These are phyloP conservation scores for Capitulum mitella DNA, from an alignment of 2,888 invertebrate genomes.

Conservation along the genomic window DNA sequence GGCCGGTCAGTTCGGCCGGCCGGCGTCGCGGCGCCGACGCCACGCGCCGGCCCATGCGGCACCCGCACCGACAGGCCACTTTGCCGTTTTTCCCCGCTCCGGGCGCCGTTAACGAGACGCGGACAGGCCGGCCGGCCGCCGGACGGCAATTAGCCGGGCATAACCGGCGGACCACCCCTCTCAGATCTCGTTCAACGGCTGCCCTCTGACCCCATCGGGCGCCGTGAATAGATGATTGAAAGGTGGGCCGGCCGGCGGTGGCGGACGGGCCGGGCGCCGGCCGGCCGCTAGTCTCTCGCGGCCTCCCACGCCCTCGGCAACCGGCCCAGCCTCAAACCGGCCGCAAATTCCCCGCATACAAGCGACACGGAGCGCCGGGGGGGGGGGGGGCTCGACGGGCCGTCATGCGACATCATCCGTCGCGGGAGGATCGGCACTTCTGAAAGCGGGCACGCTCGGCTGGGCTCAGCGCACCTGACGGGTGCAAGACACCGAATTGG, in stretches of 20 bases:
- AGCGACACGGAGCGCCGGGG: too few relatives aligned
- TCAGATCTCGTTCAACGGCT: background rate
- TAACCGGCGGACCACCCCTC: constrained; percentile 6
- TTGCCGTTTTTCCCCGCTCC: background rate
- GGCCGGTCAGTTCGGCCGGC: too few relatives aligned
- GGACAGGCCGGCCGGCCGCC: background rate
- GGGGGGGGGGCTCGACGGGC: too few relatives aligned
- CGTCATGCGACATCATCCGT: too few relatives aligned
- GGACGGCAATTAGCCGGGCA: background rate
- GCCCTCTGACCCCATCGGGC: constrained; percentile 7
- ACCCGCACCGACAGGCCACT: background rate
- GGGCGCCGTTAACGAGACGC: constrained; percentile 17
- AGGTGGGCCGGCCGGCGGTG: background rate
- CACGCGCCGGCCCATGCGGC: background rate
- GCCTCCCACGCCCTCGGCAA: too few relatives aligned
- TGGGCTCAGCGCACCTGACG: too few relatives aligned
- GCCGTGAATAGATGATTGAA: background rate
- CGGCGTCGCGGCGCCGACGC: background rate
- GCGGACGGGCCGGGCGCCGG: background rate
- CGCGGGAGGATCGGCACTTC: too few relatives aligned
- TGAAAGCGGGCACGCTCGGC: too few relatives aligned
- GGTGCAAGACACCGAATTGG: too few relatives aligned
- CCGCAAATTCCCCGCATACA: too few relatives aligned
- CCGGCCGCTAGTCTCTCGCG: too few relatives aligned
- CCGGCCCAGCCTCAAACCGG: too few relatives aligned